Percentiles rank a stretch among this genome's conserved stretches.
These are phyloP conservation scores for Corynorhinus townsendii DNA, from an alignment of 2,113 vertebrate genomes.

Conservation along the genomic window DNA sequence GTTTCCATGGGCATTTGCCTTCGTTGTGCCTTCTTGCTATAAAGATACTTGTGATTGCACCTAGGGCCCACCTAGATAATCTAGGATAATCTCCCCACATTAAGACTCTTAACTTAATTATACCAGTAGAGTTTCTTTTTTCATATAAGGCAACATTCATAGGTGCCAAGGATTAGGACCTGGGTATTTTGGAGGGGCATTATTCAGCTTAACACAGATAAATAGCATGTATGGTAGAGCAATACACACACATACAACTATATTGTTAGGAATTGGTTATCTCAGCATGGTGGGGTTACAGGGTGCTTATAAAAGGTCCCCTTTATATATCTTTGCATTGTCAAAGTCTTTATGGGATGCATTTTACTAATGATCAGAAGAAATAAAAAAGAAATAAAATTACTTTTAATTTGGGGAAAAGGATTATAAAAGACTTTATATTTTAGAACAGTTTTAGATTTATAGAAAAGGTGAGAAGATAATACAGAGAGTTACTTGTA, in stretches of 20 bases:
- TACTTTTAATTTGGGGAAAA: not conserved
- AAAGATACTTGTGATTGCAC: not conserved
- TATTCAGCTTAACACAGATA: not conserved
- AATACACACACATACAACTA: not conserved
- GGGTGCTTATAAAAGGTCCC: not conserved
- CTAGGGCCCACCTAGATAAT: not conserved
- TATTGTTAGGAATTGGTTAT: not conserved
- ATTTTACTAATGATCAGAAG: constrained; percentile 1
- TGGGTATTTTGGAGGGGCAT: not conserved
- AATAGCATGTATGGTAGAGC: not conserved
- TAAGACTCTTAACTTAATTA: not conserved
- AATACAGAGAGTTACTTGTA: not conserved
- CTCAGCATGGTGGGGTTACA: not conserved
- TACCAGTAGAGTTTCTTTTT: not conserved
- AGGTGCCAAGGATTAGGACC: not conserved
- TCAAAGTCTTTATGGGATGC: not conserved
- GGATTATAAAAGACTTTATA: not conserved
- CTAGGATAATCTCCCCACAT: not conserved
- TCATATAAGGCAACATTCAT: not conserved
- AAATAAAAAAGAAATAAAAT: not conserved
- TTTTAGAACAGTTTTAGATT: constrained; percentile 1
- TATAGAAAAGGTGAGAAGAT: not conserved
- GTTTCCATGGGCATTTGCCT: not conserved
- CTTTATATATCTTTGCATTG: not conserved
- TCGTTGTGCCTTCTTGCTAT: not conserved